Base-by-base conservation (phyloP, 2,113 vertebrate genomes). In the Catharus fuscescens region DNA sequence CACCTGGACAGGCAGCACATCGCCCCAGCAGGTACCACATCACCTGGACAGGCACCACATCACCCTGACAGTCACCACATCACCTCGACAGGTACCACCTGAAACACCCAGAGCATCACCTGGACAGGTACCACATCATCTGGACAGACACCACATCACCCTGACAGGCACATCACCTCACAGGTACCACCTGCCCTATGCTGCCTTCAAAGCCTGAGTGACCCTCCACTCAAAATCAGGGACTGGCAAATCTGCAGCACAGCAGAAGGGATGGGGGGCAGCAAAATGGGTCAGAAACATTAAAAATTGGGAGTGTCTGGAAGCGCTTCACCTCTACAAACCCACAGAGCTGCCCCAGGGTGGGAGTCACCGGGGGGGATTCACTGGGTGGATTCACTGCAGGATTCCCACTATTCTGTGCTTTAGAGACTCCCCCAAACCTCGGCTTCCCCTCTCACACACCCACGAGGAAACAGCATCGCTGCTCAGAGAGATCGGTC, bases 211-310 rank as follows among this genome's bases (percentile, higher is more conserved):
- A 5, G 19, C 16, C 44, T 0, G 3, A 62, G 10, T 6, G 9
- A 76, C 45, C 40, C 47, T 53, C 0, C 48, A 0, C 72, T 66
- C 48, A 32, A 73, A 54, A 7, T 20, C 61, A 18, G n/a, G 12
- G n/a, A 3, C 2, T 2, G 8, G n/a, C 14, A 0, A 1, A 15
- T 36, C 1, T 50, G 28, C 44, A 67, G 64, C 38, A 21, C 3
- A 8, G 47, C 60, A 13, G 21, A 36, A 12, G 36, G 23, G 52
- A 18, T 0, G 2, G 5, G 26, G 14, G 8, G 0, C 47, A 31
- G 29, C 32, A 31, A 15, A 50, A 50, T 0, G 14, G 57, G 62
- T 44, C 66, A 2, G 4, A 71, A 91, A 21, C 52, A 25, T 34
- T 34, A 3, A 23, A 57, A 61, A 14, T 7, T 8, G 5, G 9